Evolutionary conservation across 2,888 invertebrate genomes (phyloP).

Genomic region (Prosopocoilus inquinatus): DNA sequence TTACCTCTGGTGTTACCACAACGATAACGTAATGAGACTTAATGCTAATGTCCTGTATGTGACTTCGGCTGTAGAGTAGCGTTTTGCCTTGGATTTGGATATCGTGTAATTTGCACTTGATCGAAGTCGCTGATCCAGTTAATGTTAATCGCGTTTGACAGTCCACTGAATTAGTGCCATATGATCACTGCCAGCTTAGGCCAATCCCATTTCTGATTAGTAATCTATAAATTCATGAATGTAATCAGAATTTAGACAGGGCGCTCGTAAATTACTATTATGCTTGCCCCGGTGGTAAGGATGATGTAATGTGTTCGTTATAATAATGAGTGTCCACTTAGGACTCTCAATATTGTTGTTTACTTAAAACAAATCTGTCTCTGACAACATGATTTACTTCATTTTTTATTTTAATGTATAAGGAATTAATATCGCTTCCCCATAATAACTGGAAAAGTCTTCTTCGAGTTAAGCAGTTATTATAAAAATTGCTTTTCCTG

Average conservation of each 20-base stretch:
- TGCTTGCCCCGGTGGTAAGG: constrained; percentile 11
- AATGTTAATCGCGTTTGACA: constrained; percentile 33
- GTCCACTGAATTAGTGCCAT: constrained; percentile 29
- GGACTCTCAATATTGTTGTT: too few species aligned
- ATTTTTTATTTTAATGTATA: too few species aligned
- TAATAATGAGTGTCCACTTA: too few species aligned
- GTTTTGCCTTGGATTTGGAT: constrained; percentile 28
- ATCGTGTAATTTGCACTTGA: constrained; percentile 24
- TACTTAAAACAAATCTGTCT: too few species aligned
- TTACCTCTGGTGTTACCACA: too few species aligned
- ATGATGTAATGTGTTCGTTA: not conserved
- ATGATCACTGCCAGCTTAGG: constrained; percentile 21
- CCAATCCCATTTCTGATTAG: constrained; percentile 19
- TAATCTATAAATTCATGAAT: constrained; percentile 26
- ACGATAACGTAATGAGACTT: too few species aligned
- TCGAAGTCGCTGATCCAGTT: constrained; percentile 29
- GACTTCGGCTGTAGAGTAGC: constrained; percentile 9
- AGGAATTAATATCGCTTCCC: too few species aligned
- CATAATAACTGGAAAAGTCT: too few species aligned
- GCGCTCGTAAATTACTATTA: constrained; percentile 21
- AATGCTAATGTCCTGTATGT: too few species aligned
- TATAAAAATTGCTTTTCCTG: too few species aligned
- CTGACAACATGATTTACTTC: too few species aligned
- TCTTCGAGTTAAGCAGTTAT: too few species aligned
- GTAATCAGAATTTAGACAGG: constrained; percentile 20